phyloP scores from a whole-genome alignment of 2,888 invertebrate genomes.

The Smittia aterrima region DNA sequence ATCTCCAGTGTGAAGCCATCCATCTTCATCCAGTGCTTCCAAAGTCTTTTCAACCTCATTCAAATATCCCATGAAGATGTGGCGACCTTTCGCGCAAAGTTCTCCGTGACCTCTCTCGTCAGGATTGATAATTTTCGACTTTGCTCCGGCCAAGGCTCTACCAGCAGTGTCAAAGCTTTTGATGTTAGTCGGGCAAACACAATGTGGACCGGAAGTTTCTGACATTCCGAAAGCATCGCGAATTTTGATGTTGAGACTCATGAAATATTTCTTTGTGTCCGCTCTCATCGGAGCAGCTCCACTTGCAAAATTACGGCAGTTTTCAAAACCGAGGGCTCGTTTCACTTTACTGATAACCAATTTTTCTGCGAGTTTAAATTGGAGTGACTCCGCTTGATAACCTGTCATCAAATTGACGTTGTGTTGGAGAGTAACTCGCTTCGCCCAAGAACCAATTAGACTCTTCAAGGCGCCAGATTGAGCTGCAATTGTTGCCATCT shows the following conservation, averaged over 20 bases:
- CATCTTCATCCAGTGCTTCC: slow-evolving; percentile 72
- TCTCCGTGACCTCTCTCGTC: slow-evolving; percentile 78
- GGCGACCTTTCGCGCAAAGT: slow-evolving; percentile 79
- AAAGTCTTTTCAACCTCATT: slow-evolving; percentile 63
- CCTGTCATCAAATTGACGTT: slow-evolving; percentile 62
- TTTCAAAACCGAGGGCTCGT: slow-evolving; percentile 72
- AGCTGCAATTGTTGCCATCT: slow-evolving; percentile 72
- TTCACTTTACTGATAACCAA: slow-evolving; percentile 78
- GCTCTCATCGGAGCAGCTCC: slow-evolving; percentile 84
- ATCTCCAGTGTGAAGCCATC: slow-evolving; percentile 88
- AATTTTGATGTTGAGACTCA: slow-evolving; percentile 80
- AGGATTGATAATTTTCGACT: slow-evolving; percentile 68
- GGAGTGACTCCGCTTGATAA: slow-evolving; percentile 59
- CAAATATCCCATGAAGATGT: slow-evolving; percentile 90
- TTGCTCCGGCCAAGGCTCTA: slow-evolving; percentile 64
- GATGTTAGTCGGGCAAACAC: slow-evolving; percentile 57
- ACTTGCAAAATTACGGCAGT: slow-evolving; percentile 66
- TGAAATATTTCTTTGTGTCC: slow-evolving; percentile 84
- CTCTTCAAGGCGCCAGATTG: slow-evolving; percentile 70
- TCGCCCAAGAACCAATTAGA: slow-evolving; percentile 72
- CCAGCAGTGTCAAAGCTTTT: slow-evolving; percentile 74
- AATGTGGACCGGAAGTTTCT: slow-evolving; percentile 79
- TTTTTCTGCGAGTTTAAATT: slow-evolving; percentile 74
- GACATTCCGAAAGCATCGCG: slow-evolving; percentile 89
- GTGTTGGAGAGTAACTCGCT: slow-evolving; percentile 63